Conservation (phyloP, 23 tunicate genomes). For the Phallusia fumigata region DNA sequence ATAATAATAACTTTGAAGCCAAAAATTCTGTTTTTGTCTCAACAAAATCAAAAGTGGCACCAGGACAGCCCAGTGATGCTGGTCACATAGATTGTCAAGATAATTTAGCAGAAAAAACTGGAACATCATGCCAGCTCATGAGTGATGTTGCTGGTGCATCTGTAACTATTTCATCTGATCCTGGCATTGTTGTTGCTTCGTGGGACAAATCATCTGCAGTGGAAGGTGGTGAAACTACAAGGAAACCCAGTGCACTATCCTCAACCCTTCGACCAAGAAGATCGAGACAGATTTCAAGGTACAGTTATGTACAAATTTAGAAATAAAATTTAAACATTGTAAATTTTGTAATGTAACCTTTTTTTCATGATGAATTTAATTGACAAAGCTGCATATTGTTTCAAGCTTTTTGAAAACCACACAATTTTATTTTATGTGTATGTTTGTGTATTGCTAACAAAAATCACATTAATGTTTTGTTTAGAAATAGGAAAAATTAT, state of each 20-base stretch:
- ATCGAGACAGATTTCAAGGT: slow-evolving; percentile 37
- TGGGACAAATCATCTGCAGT: slow-evolving; percentile 18
- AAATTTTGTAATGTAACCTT: too few relatives aligned
- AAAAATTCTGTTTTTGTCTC: too few relatives aligned
- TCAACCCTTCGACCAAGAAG: slow-evolving; percentile 35
- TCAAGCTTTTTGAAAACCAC: too few relatives aligned
- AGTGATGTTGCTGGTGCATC: slow-evolving; percentile 18
- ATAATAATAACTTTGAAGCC: neutral
- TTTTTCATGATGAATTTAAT: too few relatives aligned
- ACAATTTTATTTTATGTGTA: too few relatives aligned
- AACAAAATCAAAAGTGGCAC: neutral
- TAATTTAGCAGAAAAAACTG: neutral
- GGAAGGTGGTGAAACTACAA: neutral
- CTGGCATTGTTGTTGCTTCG: slow-evolving; percentile 6
- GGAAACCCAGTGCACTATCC: neutral
- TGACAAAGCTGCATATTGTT: too few relatives aligned
- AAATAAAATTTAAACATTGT: neutral
- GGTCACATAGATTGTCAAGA: neutral
- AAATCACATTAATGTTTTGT: too few relatives aligned
- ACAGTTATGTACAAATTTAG: neutral
- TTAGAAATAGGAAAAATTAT: too few relatives aligned
- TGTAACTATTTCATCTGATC: slow-evolving; percentile 5
- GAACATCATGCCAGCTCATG: neutral
- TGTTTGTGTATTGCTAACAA: too few relatives aligned
- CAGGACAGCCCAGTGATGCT: neutral